Base-by-base conservation (phyloP, 2,888 invertebrate genomes). In the Cylindroiulus punctatus region DNA sequence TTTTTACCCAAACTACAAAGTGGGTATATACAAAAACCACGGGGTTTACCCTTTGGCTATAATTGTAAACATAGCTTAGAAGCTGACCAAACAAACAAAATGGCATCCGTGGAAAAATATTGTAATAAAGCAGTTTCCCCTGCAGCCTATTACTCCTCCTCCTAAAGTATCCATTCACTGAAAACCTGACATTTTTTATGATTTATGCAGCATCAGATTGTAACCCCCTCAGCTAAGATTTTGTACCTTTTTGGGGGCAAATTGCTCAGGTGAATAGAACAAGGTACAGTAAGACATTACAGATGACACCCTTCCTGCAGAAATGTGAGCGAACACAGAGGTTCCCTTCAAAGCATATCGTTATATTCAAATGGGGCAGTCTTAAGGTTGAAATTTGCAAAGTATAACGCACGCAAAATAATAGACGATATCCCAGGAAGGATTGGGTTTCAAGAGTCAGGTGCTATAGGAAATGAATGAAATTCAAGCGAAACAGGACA, bases 71-170 rank as follows among this genome's bases (percentile, higher is more conserved):
- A 76, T 76, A 76, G 76, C 76, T 32, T 76, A 32, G 76, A 76
- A 32, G 76, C 32, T 76, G 76, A 30, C 76, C 76, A 76, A 76
- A 76, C 76, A 76, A 76, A 76, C 76, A 76, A 76, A 76, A 76
- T 76, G 32, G 76, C 76, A 30, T 30, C 30, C 30, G 76, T 76
- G 30, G 76, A 76, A 32, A 14, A 76, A 76, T 76, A 32, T 30
- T 32, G 32, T 76, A 32, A 76, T 76, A 76, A 76, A 14, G 30
- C 30, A 30, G 76, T 30, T 76, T 76, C 76, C 76, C 76, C 76
- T 32, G 76, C 14, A 76, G 76, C 76, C 76, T 30, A n/a, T n/a
- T n/a, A n/a, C 30, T 76, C 5, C 76, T 76, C 76, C 76, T 76
- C 30, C 76, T 76, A 30, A 76, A 32, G 76, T 76, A 76, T 76